Evolutionary conservation across 1,140 invertebrate genomes (phyloP).

Genomic region (Drosophila yakuba): DNA sequence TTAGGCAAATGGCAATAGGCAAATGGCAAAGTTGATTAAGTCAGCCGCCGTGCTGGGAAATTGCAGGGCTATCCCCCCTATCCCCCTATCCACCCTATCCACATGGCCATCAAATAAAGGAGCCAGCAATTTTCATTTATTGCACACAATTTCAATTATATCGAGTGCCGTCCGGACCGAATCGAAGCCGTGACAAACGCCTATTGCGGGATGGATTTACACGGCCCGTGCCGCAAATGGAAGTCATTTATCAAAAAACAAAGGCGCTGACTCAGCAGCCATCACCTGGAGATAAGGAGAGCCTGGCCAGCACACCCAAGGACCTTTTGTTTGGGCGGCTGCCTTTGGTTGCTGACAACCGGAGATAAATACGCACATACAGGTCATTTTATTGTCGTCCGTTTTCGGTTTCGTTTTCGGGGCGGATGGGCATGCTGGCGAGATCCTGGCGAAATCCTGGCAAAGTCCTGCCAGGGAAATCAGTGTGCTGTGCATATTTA

Average conservation of each 20-base stretch:
- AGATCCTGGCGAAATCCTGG: too few species aligned
- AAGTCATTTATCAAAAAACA: slow-evolving; percentile 77
- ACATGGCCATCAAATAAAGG: slow-evolving; percentile 41
- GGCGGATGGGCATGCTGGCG: too few species aligned
- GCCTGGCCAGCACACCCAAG: neutral
- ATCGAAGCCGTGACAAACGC: slow-evolving; percentile 62
- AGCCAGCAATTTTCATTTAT: slow-evolving; percentile 54
- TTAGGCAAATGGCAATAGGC: slow-evolving; percentile 16
- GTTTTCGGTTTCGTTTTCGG: slow-evolving; percentile 3
- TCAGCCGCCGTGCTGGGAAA: slow-evolving; percentile 19
- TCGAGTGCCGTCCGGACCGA: slow-evolving; percentile 50
- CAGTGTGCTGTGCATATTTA: slow-evolving; percentile 74
- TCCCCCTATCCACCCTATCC: slow-evolving; percentile 13
- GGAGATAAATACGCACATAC: slow-evolving; percentile 53
- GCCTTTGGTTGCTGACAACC: slow-evolving; percentile 61
- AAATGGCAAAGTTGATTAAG: slow-evolving; percentile 49
- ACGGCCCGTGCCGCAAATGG: slow-evolving; percentile 54
- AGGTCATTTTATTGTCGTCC: slow-evolving; percentile 72
- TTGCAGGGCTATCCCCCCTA: slow-evolving; percentile 10
- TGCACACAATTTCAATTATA: slow-evolving; percentile 67
- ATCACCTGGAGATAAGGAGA: slow-evolving; percentile 64
- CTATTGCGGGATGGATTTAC: slow-evolving; percentile 66
- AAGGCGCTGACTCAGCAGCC: slow-evolving; percentile 58
- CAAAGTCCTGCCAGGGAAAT: slow-evolving; percentile 31
- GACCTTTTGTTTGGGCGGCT: slow-evolving; percentile 40